Conservation (phyloP, 37 sponge, comb jelly and placozoan genomes). For the Agelas oroides region DNA sequence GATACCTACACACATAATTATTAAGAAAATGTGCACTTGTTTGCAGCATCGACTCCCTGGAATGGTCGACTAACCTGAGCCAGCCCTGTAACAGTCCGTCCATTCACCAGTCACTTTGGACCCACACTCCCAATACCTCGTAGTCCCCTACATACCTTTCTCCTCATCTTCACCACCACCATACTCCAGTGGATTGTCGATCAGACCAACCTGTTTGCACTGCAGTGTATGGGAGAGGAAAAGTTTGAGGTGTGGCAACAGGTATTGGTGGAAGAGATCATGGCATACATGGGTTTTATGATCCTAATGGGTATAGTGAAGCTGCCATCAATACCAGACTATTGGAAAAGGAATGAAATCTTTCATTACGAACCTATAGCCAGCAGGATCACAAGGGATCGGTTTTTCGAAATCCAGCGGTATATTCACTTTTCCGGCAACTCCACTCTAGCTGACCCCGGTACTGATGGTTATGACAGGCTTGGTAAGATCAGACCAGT, state of each 20-base stretch:
- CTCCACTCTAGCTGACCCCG: not conserved
- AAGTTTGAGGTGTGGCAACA: not conserved
- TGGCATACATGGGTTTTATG: slow-evolving; percentile 30
- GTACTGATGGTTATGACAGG: slow-evolving; percentile 2
- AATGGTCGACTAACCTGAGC: not conserved
- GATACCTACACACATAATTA: too few relatives aligned
- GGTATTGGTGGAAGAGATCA: not conserved
- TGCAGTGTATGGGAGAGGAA: slow-evolving; percentile 15
- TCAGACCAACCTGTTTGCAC: slow-evolving; percentile 27
- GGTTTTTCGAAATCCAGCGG: slow-evolving; percentile 24
- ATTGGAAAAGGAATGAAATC: slow-evolving; percentile 28
- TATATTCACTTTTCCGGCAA: slow-evolving; percentile 25
- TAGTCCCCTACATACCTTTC: not conserved
- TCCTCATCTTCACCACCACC: not conserved
- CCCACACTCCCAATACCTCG: not conserved
- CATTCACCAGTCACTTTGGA: not conserved
- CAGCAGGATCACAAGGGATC: too few relatives aligned
- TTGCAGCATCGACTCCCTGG: too few relatives aligned
- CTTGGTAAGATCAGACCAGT: not conserved
- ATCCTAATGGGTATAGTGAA: slow-evolving; percentile 33
- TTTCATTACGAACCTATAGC: slow-evolving; percentile 30
- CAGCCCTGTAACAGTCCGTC: not conserved
- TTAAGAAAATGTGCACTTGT: too few relatives aligned
- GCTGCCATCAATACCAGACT: slow-evolving; percentile 6
- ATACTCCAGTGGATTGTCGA: slow-evolving; percentile 1